Percentiles rank a stretch among this genome's conserved stretches.
Conservation (phyloP, 2,797 vertebrate genomes). For the Acrocephalus scirpaceus region DNA sequence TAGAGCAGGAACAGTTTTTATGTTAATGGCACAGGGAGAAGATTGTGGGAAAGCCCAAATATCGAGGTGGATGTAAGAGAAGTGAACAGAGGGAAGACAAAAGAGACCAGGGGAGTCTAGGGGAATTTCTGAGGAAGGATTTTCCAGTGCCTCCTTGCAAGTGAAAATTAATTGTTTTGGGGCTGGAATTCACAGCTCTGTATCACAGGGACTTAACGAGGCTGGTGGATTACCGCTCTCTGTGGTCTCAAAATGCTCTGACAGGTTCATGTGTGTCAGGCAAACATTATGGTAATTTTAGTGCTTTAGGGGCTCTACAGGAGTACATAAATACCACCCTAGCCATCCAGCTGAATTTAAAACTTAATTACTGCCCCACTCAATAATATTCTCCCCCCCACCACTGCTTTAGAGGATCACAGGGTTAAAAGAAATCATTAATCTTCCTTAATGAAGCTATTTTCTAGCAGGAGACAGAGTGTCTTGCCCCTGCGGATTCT, state of each 20-base stretch:
- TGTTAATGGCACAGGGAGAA: neutral
- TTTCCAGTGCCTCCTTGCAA: constrained; percentile 19
- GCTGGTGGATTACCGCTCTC: constrained; percentile 31
- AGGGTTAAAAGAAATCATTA: constrained; percentile 61
- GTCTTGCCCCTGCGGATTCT: constrained; percentile 51
- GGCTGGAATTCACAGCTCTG: constrained; percentile 45
- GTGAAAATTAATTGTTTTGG: constrained; percentile 54
- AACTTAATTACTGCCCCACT: constrained; percentile 58
- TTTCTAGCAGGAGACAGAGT: constrained; percentile 58
- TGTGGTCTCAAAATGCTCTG: constrained; percentile 48
- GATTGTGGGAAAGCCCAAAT: constrained; percentile 24
- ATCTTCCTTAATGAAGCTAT: constrained; percentile 67
- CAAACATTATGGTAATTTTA: constrained; percentile 66
- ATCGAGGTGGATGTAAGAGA: neutral
- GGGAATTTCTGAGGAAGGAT: constrained; percentile 40
- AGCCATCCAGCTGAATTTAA: constrained; percentile 48
- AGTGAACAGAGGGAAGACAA: constrained; percentile 3
- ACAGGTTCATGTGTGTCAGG: constrained; percentile 58
- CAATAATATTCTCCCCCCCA: constrained; percentile 9
- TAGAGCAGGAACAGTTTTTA: neutral
- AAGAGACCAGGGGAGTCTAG: neutral
- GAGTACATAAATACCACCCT: constrained; percentile 35
- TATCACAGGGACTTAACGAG: neutral
- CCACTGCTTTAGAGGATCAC: constrained; percentile 13
- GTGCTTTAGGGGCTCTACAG: neutral